phyloP scores from a whole-genome alignment of 2,113 vertebrate species.

The Nematolebias whitei region DNA sequence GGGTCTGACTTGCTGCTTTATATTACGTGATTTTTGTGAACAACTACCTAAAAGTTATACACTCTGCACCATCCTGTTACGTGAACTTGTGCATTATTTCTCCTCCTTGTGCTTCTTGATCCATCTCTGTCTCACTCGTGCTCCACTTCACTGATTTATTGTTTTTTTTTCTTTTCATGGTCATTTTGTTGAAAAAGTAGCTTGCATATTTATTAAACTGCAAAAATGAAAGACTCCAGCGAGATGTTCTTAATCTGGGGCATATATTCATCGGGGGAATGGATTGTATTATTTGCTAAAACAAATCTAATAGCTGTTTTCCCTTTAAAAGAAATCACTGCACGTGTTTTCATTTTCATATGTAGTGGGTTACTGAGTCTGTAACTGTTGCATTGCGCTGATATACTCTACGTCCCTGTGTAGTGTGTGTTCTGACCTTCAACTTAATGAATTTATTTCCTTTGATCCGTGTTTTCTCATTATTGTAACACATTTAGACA shows the following conservation, averaged over 20 bases:
- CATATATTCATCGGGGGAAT: constrained; percentile 59
- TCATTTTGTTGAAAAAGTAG: constrained; percentile 48
- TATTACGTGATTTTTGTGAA: constrained; percentile 43
- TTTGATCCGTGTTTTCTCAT: constrained; percentile 54
- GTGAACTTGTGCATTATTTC: constrained; percentile 24
- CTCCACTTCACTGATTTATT: constrained; percentile 22
- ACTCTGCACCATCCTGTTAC: constrained; percentile 8
- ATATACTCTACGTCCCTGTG: constrained; percentile 12
- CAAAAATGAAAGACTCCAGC: constrained; percentile 42
- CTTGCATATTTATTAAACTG: constrained; percentile 54
- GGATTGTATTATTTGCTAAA: constrained; percentile 43
- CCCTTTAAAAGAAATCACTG: constrained; percentile 55
- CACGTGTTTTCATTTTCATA: constrained; percentile 46
- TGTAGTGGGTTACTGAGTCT: constrained; percentile 27
- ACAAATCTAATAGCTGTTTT: constrained; percentile 41
- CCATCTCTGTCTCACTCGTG: constrained; percentile 7
- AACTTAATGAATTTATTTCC: constrained; percentile 43
- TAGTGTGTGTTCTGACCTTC: constrained; percentile 36
- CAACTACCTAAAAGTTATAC: constrained; percentile 15
- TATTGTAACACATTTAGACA: constrained; percentile 23
- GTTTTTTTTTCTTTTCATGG: constrained; percentile 52
- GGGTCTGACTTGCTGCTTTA: constrained; percentile 41
- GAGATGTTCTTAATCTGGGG: constrained; percentile 58
- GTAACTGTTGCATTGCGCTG: constrained; percentile 24
- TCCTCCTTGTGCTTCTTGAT: constrained; percentile 39